Evolutionary conservation across 2,888 invertebrate genomes (phyloP).

Genomic region (Coremacera marginata): DNA sequence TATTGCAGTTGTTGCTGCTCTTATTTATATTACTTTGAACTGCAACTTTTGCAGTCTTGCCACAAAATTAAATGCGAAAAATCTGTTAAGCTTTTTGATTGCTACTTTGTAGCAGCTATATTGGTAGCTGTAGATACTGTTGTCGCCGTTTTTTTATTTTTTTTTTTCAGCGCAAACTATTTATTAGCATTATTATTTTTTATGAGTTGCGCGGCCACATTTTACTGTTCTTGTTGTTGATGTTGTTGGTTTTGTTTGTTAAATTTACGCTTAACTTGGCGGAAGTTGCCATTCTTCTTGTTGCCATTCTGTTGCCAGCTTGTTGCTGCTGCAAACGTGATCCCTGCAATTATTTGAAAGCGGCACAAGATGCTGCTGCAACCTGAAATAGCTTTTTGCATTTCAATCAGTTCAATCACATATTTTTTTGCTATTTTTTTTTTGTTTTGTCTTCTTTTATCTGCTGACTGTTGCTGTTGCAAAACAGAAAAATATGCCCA

Average conservation of each 20-base stretch:
- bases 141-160: neutral
- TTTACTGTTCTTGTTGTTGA: neutral
- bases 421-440: neutral
- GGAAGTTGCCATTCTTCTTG: too few relatives aligned
- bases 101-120: neutral
- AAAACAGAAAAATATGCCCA: neutral
- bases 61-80: neutral
- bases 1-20: neutral
- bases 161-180: neutral
- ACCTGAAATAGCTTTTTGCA: neutral
- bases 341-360: neutral
- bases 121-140: neutral
- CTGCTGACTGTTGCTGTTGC: neutral
- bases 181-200: neutral
- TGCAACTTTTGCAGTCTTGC: neutral
- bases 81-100: neutral
- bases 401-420: neutral
- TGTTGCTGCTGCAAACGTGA: neutral
- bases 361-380: neutral
- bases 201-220: neutral
- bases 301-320: neutral
- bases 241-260: neutral
- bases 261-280: neutral
- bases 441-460: neutral
- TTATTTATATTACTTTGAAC: neutral